These are phyloP conservation scores for Cordilura impudica DNA, from an alignment of 2,888 invertebrate species.

Conservation along the genomic window DNA sequence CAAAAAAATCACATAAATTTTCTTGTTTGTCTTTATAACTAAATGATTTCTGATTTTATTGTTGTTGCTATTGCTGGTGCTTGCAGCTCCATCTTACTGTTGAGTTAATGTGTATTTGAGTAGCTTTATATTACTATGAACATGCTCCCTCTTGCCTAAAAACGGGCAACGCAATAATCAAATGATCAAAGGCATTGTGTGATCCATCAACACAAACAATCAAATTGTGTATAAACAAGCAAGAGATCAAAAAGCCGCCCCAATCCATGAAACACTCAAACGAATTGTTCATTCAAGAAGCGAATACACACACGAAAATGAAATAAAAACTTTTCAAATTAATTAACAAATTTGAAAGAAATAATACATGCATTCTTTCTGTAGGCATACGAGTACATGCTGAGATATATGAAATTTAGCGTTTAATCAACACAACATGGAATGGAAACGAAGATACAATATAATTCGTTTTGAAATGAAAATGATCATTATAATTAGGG, in stretches of 20 bases:
- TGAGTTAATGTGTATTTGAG: slow-evolving; percentile 34
- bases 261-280: slow-evolving; percentile 35
- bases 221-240: slow-evolving; percentile 78
- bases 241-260: slow-evolving; percentile 75
- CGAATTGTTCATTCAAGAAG: slow-evolving; percentile 56
- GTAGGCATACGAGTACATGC: slow-evolving; percentile 28
- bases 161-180: slow-evolving; percentile 52
- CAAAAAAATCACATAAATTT: slow-evolving; percentile 27
- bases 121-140: neutral
- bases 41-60: slow-evolving; percentile 34
- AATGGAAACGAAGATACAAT: slow-evolving; percentile 12
- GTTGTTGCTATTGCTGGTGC: slow-evolving; percentile 11
- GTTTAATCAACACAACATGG: slow-evolving; percentile 60
- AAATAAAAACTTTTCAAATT: slow-evolving; percentile 49
- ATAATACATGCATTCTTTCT: slow-evolving; percentile 56
- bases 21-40: slow-evolving; percentile 21
- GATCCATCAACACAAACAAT: slow-evolving; percentile 78
- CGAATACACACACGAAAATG: slow-evolving; percentile 10
- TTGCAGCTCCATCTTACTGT: slow-evolving; percentile 1
- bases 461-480: slow-evolving; percentile 39
- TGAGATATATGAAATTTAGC: slow-evolving; percentile 60
- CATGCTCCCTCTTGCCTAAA: slow-evolving; percentile 42
- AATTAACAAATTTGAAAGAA: slow-evolving; percentile 63
- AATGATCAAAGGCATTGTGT: slow-evolving; percentile 70
- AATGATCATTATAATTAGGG: slow-evolving; percentile 58